Evolutionary conservation across 2,797 vertebrate species (phyloP), one percentile per base, ranked within the genome.

Genomic region (Amniataba percoides): DNA sequence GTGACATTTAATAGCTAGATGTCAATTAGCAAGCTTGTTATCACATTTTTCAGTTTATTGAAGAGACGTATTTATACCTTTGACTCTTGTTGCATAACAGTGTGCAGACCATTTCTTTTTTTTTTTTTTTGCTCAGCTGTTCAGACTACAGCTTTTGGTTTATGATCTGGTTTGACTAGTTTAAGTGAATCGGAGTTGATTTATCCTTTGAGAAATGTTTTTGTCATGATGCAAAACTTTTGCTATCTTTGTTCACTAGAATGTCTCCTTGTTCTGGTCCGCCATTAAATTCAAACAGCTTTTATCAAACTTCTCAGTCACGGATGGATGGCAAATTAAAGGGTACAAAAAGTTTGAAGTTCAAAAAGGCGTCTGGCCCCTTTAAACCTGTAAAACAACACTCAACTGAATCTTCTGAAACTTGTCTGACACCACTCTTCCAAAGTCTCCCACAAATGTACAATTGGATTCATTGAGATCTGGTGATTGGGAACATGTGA

Each of bases 301-400:
- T 49, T 31, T 71, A 45, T 51, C 15, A 42, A 70, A 36, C 34
- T 7, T 36, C 34, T 36, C 34, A 36, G 34, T 19, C 68, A 34
- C 27, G 57, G 55, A 76, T 31, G 51, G 67, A 45, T 64, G 43
- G 5, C 61, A 77, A 74, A 83, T 70, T 77, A 60, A 77, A 77
- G 21, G 21, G 45, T 5, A 48, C 57, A 67, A 64, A 51, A 10
- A 16, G 51, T 39, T 63, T 39, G 18, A 56, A 40, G 19, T 60
- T 46, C 52, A 14, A 8, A 46, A 23, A 53, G 52, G 19, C 62
- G 51, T 66, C 56, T 27, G 48, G 18, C 21, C 5, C 48, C 4
- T 39, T n/a, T 2, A 6, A 12, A 16, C 51, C 2, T 55, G 2
- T 48, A 25, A 21, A 57, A 51, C 45, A 52, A 31, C 27, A 31